Base-by-base conservation (phyloP, 1,140 invertebrate species). In the Dendroctonus ponderosae region DNA sequence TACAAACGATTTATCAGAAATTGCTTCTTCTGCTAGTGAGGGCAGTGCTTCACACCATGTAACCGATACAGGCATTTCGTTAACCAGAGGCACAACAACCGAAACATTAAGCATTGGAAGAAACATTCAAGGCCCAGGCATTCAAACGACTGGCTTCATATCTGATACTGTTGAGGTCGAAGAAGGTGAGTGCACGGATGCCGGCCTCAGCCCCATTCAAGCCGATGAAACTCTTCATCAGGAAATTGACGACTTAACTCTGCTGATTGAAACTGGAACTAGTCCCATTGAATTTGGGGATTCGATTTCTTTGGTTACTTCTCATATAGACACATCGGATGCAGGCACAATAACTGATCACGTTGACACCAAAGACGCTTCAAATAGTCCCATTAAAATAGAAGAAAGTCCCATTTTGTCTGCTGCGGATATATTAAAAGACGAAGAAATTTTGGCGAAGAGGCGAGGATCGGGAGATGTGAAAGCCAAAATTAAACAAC, bases 201-300 rank as follows among this genome's bases (percentile, higher is more conserved):
- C 82, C 9, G 82, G 80, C 7, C 69, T 84, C 44, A 84, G 82
- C 72, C 82, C 83, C 37, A 83, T 84, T 38, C 81, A 82, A 75
- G 74, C 79, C 6, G 82, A 83, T 71, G 81, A 82, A 52, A 73
- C 74, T 38, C 60, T 70, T 11, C 70, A 77, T 41, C 72, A 74
- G 39, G 75, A 76, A 57, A 66, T 73, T 41, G 77, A 81, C 58
- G 76, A 79, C 40, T 70, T 75, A 5, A 70, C 70, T 9, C 76
- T 81, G 37, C 80, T 73, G 67, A 78, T 74, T 15, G 81, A 83
- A 65, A 77, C 76, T 9, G 81, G 76, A 6, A 80, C 79, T 51
- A 83, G 81, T 69, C 82, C 82, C 6, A 79, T 83, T 15, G 79
- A 80, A 58, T 79, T 80, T 66, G 73, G 74, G 6, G 75, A 79